These are phyloP conservation scores for Thymallus thymallus DNA, from an alignment of 2,113 vertebrate species.

Conservation along the genomic window DNA sequence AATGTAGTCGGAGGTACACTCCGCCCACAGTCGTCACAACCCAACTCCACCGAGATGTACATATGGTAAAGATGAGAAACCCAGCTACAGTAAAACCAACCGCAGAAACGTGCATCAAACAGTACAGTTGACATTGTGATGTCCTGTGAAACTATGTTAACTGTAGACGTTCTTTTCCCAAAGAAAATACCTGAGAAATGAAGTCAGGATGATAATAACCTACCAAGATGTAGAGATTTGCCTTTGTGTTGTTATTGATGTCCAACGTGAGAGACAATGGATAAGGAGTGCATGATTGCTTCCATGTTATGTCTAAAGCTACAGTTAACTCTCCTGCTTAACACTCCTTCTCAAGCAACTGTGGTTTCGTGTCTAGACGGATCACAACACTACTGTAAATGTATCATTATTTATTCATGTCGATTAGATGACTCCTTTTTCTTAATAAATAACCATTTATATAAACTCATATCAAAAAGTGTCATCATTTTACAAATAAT, in stretches of 20 bases:
- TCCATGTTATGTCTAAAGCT: slow-evolving; percentile 34
- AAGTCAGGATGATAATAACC: neutral
- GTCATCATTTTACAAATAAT: neutral
- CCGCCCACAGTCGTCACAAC: too few species aligned
- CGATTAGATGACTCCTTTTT: slow-evolving; percentile 52
- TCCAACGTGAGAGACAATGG: slow-evolving; percentile 38
- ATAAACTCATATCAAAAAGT: slow-evolving; percentile 2
- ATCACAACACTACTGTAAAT: slow-evolving; percentile 26
- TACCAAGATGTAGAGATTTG: neutral
- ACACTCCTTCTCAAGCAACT: slow-evolving; percentile 17
- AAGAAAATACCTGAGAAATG: neutral
- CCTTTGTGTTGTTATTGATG: neutral
- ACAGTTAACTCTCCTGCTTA: neutral
- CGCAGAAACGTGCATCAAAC: neutral
- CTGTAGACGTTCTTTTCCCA: neutral
- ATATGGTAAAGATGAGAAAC: too few species aligned
- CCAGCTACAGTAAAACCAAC: too few species aligned
- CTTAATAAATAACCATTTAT: slow-evolving; percentile 64
- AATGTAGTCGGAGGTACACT: too few species aligned
- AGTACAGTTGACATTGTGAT: neutral
- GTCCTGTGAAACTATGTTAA: neutral
- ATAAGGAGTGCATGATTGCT: slow-evolving; percentile 44
- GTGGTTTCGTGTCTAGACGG: slow-evolving; percentile 22
- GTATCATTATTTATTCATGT: slow-evolving; percentile 24
- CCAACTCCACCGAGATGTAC: too few species aligned